Conservation (phyloP, 1,140 invertebrate genomes). For the Hycleus cichorii region DNA sequence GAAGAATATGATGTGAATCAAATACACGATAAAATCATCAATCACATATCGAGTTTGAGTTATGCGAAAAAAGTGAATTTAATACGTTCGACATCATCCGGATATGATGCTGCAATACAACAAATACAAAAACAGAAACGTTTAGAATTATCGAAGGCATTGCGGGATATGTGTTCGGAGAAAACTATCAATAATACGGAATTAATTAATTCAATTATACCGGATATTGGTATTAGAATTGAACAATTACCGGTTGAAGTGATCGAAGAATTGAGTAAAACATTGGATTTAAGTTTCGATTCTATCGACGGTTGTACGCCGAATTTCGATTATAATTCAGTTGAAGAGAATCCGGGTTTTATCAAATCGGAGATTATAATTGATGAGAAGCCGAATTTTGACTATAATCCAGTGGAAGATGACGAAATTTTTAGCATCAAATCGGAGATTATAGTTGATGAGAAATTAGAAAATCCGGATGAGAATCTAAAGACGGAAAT, state of each 20-base stretch:
- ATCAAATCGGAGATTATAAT: too few relatives aligned
- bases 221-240: slow-evolving; percentile 35
- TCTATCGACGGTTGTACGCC: background rate
- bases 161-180: slow-evolving; percentile 27
- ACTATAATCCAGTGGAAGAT: too few relatives aligned
- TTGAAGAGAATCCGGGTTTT: background rate
- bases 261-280: slow-evolving; percentile 28
- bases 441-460: too few relatives aligned
- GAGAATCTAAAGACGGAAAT: too few relatives aligned
- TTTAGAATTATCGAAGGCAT: slow-evolving; percentile 30
- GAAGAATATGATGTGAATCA: slow-evolving; percentile 18
- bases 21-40: slow-evolving; percentile 33
- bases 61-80: slow-evolving; percentile 31
- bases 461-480: too few relatives aligned
- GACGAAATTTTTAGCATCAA: too few relatives aligned
- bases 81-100: slow-evolving; percentile 23
- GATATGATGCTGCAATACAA: slow-evolving; percentile 31
- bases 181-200: slow-evolving; percentile 14
- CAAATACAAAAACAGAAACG: slow-evolving; percentile 32
- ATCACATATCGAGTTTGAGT: slow-evolving; percentile 31
- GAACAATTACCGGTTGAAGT: slow-evolving; percentile 31
- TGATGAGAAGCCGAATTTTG: too few relatives aligned
- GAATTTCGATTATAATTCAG: slow-evolving; percentile 5
- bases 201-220: slow-evolving; percentile 30
- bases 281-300: slow-evolving; percentile 25